Percentiles rank a stretch among this genome's conserved stretches.
These are phyloP conservation scores for Coturnix japonica DNA, from an alignment of 2,113 vertebrate genomes.

Conservation along the genomic window DNA sequence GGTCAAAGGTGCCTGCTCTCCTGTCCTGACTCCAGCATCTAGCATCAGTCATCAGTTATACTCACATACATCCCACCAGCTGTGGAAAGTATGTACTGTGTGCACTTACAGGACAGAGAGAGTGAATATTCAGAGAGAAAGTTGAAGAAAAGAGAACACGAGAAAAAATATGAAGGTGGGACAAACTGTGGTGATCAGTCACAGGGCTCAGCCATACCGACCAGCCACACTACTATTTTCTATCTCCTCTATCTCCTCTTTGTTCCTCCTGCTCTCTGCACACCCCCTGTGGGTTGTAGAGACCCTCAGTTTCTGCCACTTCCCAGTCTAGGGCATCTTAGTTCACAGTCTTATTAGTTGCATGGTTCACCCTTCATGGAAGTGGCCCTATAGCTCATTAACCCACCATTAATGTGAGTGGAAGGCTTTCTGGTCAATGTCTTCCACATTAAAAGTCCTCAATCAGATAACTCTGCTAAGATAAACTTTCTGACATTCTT, in stretches of 20 bases:
- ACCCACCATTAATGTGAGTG: neutral
- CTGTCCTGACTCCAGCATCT: no score
- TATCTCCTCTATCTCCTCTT: neutral
- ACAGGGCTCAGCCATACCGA: neutral
- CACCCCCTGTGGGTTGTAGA: neutral
- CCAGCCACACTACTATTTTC: neutral
- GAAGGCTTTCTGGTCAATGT: neutral
- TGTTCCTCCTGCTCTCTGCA: neutral
- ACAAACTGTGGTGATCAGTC: neutral
- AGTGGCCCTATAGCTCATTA: neutral
- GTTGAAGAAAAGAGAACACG: no score
- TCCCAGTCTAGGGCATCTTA: neutral
- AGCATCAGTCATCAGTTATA: no score
- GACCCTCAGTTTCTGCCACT: neutral
- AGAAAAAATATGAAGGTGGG: no score
- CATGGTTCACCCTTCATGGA: neutral
- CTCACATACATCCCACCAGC: no score
- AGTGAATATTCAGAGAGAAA: no score
- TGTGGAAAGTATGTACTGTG: no score
- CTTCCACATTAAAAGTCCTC: neutral
- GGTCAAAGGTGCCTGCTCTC: no score
- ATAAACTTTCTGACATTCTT: neutral
- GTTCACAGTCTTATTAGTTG: neutral
- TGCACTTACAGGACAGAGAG: no score
- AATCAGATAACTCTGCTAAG: neutral